phyloP scores from a whole-genome alignment of 2,888 invertebrate species.

The Scelioninae gen. 1 region DNA sequence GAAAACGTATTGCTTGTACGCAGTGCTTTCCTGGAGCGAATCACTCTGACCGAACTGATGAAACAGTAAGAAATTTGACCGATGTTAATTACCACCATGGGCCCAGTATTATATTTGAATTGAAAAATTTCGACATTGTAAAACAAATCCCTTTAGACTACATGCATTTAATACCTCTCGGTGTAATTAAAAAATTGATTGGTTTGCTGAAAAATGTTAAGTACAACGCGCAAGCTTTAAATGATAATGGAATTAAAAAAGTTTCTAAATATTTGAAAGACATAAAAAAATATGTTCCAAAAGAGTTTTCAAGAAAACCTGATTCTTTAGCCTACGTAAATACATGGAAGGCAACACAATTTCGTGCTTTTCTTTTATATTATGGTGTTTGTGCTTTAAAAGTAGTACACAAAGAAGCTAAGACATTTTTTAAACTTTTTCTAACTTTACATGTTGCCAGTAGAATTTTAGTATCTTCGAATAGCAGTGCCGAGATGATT shows the following conservation, averaged over 20 bases:
- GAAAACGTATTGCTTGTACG: constrained; percentile 4
- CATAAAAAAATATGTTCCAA: constrained; percentile 6
- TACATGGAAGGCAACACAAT: no score
- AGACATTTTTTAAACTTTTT: no score
- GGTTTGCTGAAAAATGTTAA: not conserved
- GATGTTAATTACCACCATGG: constrained; percentile 19
- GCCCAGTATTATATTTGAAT: not conserved
- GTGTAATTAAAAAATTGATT: constrained; percentile 15
- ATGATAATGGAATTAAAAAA: not conserved
- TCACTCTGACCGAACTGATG: not conserved
- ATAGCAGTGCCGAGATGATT: no score
- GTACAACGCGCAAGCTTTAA: not conserved
- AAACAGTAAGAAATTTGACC: not conserved
- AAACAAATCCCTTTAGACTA: constrained; percentile 30
- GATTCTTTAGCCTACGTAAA: no score
- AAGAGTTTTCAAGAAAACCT: no score
- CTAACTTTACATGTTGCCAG: no score
- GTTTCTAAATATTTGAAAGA: constrained; percentile 7
- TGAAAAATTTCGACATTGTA: constrained; percentile 26
- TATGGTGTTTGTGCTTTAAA: no score
- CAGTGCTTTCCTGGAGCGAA: not conserved
- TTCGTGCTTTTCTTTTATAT: no score
- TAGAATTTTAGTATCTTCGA: no score
- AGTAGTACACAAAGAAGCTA: no score
- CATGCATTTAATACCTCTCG: constrained; percentile 29